Percentiles rank a stretch among this genome's conserved stretches.
Evolutionary conservation across 2,113 vertebrate genomes (phyloP).

Genomic region (Helogale parvula): DNA sequence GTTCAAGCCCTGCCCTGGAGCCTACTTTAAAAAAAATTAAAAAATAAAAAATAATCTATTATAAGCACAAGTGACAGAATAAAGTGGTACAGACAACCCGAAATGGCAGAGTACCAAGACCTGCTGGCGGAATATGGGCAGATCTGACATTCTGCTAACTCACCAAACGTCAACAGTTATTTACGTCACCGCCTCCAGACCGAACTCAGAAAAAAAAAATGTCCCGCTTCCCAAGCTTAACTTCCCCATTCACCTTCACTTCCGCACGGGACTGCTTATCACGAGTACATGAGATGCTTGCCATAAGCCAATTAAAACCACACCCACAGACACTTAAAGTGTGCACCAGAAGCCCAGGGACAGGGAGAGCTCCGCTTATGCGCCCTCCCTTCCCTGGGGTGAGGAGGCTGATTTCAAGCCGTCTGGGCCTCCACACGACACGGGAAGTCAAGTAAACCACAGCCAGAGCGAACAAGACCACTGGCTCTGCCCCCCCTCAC

Average conservation of each 20-base stretch:
- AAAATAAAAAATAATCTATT: too few relatives aligned
- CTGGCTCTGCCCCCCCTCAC: background rate
- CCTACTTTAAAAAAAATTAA: too few relatives aligned
- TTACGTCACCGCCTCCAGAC: background rate
- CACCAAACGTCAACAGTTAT: background rate
- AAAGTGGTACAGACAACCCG: background rate
- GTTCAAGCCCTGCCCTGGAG: too few relatives aligned
- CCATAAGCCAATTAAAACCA: background rate
- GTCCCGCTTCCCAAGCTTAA: background rate
- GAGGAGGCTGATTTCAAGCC: background rate
- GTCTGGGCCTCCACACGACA: background rate
- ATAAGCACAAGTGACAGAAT: background rate
- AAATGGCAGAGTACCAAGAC: background rate
- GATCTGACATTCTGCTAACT: background rate
- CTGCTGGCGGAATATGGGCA: fast-evolving
- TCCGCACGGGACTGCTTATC: background rate
- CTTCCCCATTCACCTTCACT: background rate
- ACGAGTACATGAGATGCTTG: background rate
- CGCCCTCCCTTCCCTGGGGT: background rate
- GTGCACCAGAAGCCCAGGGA: background rate
- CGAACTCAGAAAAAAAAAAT: background rate
- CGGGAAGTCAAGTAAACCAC: background rate
- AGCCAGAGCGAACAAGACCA: background rate
- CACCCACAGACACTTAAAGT: background rate
- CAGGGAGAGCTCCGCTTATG: background rate